Conservation (phyloP, 2,888 invertebrate genomes). For the Mamestra brassicae region DNA sequence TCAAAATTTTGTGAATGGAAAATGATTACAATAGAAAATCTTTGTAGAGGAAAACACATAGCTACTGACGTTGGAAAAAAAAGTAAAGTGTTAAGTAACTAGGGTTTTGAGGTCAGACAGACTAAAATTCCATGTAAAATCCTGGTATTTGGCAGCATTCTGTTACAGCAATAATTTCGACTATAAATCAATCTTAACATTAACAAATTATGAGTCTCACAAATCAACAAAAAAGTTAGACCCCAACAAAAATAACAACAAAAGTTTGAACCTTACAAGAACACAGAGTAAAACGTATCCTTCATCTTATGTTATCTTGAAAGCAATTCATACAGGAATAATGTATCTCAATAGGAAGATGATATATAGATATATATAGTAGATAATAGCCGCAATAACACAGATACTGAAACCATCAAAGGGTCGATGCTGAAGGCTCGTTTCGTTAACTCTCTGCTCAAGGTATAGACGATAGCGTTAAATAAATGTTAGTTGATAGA, state of each 20-base stretch:
- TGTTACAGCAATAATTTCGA: background rate
- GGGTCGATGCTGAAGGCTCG: slow-evolving; percentile 62
- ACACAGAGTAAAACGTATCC: slow-evolving; percentile 22
- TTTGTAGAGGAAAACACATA: background rate
- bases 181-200: no score
- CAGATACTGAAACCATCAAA: slow-evolving; percentile 70
- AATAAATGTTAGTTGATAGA: background rate
- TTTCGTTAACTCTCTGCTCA: slow-evolving; percentile 37
- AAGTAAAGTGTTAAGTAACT: background rate
- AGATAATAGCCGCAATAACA: slow-evolving; percentile 70
- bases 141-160: no score
- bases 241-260: slow-evolving; percentile 16
- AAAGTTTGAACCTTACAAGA: slow-evolving; percentile 25
- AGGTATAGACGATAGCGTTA: slow-evolving; percentile 20
- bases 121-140: no score
- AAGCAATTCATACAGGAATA: slow-evolving; percentile 54
- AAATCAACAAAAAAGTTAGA: background rate
- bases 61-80: no score
- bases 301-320: slow-evolving; percentile 38
- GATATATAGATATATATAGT: slow-evolving; percentile 59
- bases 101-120: background rate
- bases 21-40: background rate
- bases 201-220: no score
- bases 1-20: background rate
- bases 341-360: slow-evolving; percentile 56